Base-by-base conservation (phyloP, 2,113 vertebrate genomes). In the Gracilinanus agilis region DNA sequence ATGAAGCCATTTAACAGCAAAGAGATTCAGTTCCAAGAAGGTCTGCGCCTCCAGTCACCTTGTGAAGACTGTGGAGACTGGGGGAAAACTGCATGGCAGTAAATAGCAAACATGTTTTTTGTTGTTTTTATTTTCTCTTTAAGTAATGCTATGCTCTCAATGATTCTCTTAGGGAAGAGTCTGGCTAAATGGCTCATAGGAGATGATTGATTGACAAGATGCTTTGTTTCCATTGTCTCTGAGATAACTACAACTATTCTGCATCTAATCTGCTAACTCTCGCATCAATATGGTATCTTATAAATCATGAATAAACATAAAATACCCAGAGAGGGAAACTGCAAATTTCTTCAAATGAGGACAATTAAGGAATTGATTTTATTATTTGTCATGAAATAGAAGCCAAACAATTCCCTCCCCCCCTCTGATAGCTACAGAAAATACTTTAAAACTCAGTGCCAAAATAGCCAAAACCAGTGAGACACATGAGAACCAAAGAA, bases 121-220 rank as follows among this genome's bases (percentile, higher is more conserved):
- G 3, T 34, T 49, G 55, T 91, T 94, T 94, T 3, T 88, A 94
- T 90, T 95, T 93, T 34, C 75, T 96, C 92, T 95, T 96, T 97
- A 94, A 94, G 95, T 95, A 97, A 97, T n/a, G 11, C 88, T 55
- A 96, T 44, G 83, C 54, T 96, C 89, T 97, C 88, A 96, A 96
- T 94, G 91, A 97, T 96, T 90, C 94, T 97, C 90, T 97, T 92
- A 96, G 83, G 90, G 97, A 94, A 88, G 93, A 96, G 97, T 91
- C 90, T 90, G 93, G 54, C 54, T 97, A 98, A 97, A 96, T 91
- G 95, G 92, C 44, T 92, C 96, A 93, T 88, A 97, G 96, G 58
- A 83, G n/a, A 97, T 97, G 96, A 97, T 95, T 98, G 96, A 98
- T 98, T 97, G 97, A 97, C 94, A 96, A 97, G 95, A 97, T 91